A percentile compares a stretch with the other conserved stretches of the same genome.
Conservation (phyloP, 2,888 invertebrate genomes). For the Drosophila barbarae region DNA sequence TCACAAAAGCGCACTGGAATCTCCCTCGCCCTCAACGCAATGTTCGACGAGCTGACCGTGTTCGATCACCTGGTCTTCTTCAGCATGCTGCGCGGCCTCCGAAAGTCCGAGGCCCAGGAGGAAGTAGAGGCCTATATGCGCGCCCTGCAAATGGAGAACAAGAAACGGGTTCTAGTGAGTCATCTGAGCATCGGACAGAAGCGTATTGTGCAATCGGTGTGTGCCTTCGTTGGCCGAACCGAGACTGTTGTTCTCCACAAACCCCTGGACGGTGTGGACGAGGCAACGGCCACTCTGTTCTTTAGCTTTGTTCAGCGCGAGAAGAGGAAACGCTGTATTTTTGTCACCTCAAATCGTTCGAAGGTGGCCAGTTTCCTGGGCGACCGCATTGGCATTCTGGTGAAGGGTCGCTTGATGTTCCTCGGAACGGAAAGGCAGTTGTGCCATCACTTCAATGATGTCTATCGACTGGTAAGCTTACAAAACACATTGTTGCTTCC, state of each 20-base stretch:
- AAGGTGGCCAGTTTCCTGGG: constrained; percentile 91
- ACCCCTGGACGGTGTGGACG: constrained; percentile 53
- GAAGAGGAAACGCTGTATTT: constrained; percentile 86
- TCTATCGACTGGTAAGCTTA: constrained; percentile 84
- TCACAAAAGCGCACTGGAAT: constrained; percentile 33
- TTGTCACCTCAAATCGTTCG: constrained; percentile 91
- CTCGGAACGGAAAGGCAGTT: constrained; percentile 87
- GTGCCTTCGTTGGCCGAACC: constrained; percentile 57
- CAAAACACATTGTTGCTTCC: not conserved
- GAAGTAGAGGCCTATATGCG: constrained; percentile 36
- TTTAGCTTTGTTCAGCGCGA: constrained; percentile 88
- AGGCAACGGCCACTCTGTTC: constrained; percentile 81
- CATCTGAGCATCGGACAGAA: constrained; percentile 38
- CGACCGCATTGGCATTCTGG: constrained; percentile 92
- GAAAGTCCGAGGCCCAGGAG: not conserved
- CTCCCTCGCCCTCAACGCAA: not conserved
- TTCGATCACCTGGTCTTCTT: constrained; percentile 48
- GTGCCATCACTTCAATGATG: constrained; percentile 88
- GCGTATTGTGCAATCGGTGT: constrained; percentile 39
- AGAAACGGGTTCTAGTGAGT: not conserved
- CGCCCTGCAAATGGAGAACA: constrained; percentile 13
- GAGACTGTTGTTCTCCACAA: constrained; percentile 47
- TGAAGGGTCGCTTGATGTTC: constrained; percentile 86
- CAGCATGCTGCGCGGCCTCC: constrained; percentile 46
- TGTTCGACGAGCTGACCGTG: constrained; percentile 44